These are phyloP conservation scores for Yponomeuta malinellus DNA, from an alignment of 2,888 invertebrate genomes.

Conservation along the genomic window DNA sequence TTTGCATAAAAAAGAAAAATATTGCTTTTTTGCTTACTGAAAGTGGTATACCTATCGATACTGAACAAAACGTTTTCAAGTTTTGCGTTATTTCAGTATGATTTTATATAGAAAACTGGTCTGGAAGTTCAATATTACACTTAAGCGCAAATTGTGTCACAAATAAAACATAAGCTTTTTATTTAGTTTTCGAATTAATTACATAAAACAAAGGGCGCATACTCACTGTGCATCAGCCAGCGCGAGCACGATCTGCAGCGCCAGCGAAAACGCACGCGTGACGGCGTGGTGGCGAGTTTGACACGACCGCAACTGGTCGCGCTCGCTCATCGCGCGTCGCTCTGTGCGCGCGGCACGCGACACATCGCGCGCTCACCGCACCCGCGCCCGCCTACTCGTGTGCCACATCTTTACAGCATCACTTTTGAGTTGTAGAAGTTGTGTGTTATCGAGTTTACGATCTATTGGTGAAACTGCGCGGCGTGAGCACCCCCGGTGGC, in stretches of 20 bases:
- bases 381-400: slow-evolving; percentile 20
- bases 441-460: slow-evolving; percentile 40
- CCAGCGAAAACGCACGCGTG: slow-evolving; percentile 37
- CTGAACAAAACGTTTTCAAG: too few species aligned
- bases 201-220: slow-evolving; percentile 6
- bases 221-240: slow-evolving; percentile 59
- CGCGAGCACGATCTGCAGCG: slow-evolving; percentile 39
- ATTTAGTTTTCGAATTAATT: not conserved
- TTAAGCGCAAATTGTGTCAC: too few species aligned
- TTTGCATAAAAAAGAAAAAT: too few species aligned
- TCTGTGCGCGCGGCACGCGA: slow-evolving; percentile 39
- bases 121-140: too few species aligned
- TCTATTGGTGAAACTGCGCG: slow-evolving; percentile 22
- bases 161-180: too few species aligned
- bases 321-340: slow-evolving; percentile 57
- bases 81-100: too few species aligned
- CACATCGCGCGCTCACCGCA: slow-evolving; percentile 30
- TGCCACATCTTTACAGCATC: not conserved
- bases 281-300: slow-evolving; percentile 27
- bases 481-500: slow-evolving; percentile 55
- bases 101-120: too few species aligned
- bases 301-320: slow-evolving; percentile 29
- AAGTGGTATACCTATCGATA: too few species aligned
- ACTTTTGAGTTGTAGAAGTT: not conserved
- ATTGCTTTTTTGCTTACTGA: too few species aligned